Evolutionary conservation across 1,140 invertebrate genomes (phyloP).

Genomic region (Heliconius himera): DNA sequence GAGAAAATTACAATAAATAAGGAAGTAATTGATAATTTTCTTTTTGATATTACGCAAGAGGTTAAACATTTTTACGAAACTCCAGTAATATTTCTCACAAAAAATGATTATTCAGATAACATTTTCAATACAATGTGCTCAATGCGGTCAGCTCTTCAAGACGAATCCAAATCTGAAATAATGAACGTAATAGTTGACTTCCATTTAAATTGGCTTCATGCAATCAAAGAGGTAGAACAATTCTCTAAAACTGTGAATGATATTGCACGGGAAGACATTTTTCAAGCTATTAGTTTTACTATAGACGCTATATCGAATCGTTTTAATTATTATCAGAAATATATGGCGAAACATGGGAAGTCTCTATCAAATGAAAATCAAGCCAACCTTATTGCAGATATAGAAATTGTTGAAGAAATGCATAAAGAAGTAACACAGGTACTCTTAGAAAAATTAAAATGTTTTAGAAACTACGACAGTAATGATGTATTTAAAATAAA

Average conservation of each 20-base stretch:
- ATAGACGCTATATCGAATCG: slow-evolving; percentile 60
- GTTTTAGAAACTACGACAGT: slow-evolving; percentile 54
- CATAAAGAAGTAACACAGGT: slow-evolving; percentile 55
- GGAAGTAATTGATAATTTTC: slow-evolving; percentile 50
- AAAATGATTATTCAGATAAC: slow-evolving; percentile 66
- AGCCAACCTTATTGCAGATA: slow-evolving; percentile 55
- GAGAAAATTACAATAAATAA: slow-evolving; percentile 41
- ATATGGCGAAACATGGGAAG: slow-evolving; percentile 56
- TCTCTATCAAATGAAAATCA: slow-evolving; percentile 54
- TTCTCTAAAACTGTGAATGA: slow-evolving; percentile 56
- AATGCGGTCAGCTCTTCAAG: slow-evolving; percentile 53
- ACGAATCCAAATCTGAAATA: slow-evolving; percentile 51
- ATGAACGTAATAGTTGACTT: slow-evolving; percentile 66
- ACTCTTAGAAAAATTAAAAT: slow-evolving; percentile 62
- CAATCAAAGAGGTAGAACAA: slow-evolving; percentile 65
- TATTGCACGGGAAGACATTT: slow-evolving; percentile 57
- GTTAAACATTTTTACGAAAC: slow-evolving; percentile 72
- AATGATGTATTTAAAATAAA: slow-evolving; percentile 61
- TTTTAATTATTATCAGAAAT: slow-evolving; percentile 64
- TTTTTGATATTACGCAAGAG: slow-evolving; percentile 68
- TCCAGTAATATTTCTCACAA: slow-evolving; percentile 66
- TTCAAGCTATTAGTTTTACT: slow-evolving; percentile 61
- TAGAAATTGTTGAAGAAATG: slow-evolving; percentile 76
- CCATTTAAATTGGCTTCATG: slow-evolving; percentile 69
- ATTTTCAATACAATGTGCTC: slow-evolving; percentile 66